Evolutionary conservation across 2,888 invertebrate genomes (phyloP).

Genomic region (Panzeria rudis): DNA sequence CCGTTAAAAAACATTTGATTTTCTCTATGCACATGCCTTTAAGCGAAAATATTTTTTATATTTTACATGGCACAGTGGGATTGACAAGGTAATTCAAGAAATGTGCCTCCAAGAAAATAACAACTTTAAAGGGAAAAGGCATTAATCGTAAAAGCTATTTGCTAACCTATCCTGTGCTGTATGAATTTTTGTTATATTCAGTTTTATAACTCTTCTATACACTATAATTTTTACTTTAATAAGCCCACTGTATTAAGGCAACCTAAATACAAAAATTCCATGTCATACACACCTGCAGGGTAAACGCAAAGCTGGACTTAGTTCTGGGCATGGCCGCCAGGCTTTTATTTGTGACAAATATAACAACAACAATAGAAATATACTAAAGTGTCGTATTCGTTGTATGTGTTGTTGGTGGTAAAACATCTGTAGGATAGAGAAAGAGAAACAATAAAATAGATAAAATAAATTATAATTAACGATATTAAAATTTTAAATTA

Average conservation of each 20-base stretch:
- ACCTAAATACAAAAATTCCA: not conserved
- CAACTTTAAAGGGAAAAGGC: not conserved
- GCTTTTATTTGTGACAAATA: constrained; percentile 80
- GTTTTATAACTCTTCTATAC: no score
- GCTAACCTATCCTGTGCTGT: no score
- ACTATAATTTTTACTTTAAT: no score
- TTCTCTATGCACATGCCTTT: not conserved
- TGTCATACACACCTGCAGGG: constrained; percentile 86
- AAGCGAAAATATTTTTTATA: constrained; percentile 16
- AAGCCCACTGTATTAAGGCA: constrained; percentile 17
- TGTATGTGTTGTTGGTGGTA: constrained; percentile 71
- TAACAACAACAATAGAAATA: constrained; percentile 77
- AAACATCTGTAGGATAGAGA: constrained; percentile 69
- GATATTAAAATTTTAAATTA: constrained; percentile 38
- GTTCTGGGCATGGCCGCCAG: constrained; percentile 90
- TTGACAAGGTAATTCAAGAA: not conserved
- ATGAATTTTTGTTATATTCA: no score
- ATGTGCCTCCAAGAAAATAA: not conserved
- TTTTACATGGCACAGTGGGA: constrained; percentile 20
- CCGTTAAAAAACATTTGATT: constrained; percentile 59
- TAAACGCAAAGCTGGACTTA: constrained; percentile 90
- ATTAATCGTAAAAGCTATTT: not conserved
- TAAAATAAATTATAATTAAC: constrained; percentile 26
- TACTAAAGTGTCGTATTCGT: constrained; percentile 74
- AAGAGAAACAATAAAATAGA: constrained; percentile 16